phyloP scores from a whole-genome alignment of 1,140 invertebrate species.

The Drosophila neocordata region DNA sequence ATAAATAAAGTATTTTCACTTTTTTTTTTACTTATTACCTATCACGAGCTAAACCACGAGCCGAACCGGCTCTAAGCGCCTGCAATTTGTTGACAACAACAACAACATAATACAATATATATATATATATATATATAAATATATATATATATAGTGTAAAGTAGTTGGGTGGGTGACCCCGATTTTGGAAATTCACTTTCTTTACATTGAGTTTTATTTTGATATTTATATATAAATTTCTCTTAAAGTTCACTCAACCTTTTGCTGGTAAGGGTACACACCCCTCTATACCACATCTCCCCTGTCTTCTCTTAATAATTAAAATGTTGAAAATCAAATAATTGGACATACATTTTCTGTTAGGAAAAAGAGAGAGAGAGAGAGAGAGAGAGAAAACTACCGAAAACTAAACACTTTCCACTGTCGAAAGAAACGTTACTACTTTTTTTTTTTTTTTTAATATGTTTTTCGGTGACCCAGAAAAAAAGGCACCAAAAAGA shows the following conservation, averaged over 20 bases:
- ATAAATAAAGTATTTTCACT: constrained; percentile 58
- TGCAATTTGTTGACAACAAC: constrained; percentile 61
- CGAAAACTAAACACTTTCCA: constrained; percentile 63
- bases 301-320: constrained; percentile 47
- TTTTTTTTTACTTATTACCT: constrained; percentile 18
- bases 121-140: no score
- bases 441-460: background rate
- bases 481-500: constrained; percentile 59
- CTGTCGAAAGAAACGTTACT: constrained; percentile 10
- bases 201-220: constrained; percentile 51
- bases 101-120: background rate
- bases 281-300: background rate
- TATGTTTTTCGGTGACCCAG: constrained; percentile 67
- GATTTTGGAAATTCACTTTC: constrained; percentile 69
- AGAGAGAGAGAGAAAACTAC: background rate
- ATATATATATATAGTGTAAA: no score
- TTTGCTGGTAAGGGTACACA: background rate
- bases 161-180: constrained; percentile 15
- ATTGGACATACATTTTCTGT: constrained; percentile 59
- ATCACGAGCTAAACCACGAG: constrained; percentile 10
- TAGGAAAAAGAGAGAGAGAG: constrained; percentile 21
- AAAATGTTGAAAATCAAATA: constrained; percentile 74
- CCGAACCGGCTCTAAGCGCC: constrained; percentile 49
- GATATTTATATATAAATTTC: constrained; percentile 44
- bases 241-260: constrained; percentile 61